A percentile compares a stretch with the other conserved stretches of the same genome.
Evolutionary conservation across 1,140 invertebrate genomes (phyloP).

Genomic region (Conus betulinus): DNA sequence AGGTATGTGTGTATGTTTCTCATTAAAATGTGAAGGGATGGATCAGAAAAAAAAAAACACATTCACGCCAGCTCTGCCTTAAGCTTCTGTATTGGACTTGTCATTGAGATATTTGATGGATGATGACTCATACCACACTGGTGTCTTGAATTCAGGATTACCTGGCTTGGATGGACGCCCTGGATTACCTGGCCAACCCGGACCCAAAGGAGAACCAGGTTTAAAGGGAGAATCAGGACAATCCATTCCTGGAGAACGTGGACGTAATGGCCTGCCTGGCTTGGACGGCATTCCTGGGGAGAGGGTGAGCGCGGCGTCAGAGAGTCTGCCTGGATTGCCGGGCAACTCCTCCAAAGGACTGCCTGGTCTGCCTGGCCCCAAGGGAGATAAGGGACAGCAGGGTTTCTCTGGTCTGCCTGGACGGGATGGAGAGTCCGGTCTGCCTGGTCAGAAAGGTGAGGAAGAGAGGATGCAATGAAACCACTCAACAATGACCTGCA

Average conservation of each 20-base stretch:
- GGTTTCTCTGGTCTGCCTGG: constrained; percentile 60
- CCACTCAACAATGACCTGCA: too few relatives aligned
- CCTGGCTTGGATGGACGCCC: constrained; percentile 58
- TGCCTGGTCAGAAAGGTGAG: constrained; percentile 62
- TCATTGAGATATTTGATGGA: too few relatives aligned
- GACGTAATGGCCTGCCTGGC: constrained; percentile 58
- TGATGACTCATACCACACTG: too few relatives aligned
- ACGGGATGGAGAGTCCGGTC: constrained; percentile 60
- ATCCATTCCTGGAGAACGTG: constrained; percentile 55
- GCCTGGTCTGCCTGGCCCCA: constrained; percentile 52
- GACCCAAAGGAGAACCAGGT: constrained; percentile 60
- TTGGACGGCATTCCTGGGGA: constrained; percentile 57
- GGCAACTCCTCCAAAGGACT: constrained; percentile 58
- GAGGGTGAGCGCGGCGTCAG: constrained; percentile 58
- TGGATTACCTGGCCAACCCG: constrained; percentile 60
- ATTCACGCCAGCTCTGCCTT: too few relatives aligned
- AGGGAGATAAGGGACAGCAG: constrained; percentile 59
- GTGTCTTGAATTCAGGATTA: constrained; percentile 41
- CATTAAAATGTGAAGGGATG: too few relatives aligned
- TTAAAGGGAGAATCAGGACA: constrained; percentile 54
- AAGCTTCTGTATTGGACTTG: too few relatives aligned
- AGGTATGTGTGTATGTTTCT: too few relatives aligned
- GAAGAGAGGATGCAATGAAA: not conserved
- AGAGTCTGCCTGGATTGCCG: constrained; percentile 59
- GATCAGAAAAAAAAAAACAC: too few relatives aligned